A percentile compares a stretch with the other conserved stretches of the same genome.
Conservation (phyloP, 2,113 vertebrate genomes). For the Cynocephalus volans region DNA sequence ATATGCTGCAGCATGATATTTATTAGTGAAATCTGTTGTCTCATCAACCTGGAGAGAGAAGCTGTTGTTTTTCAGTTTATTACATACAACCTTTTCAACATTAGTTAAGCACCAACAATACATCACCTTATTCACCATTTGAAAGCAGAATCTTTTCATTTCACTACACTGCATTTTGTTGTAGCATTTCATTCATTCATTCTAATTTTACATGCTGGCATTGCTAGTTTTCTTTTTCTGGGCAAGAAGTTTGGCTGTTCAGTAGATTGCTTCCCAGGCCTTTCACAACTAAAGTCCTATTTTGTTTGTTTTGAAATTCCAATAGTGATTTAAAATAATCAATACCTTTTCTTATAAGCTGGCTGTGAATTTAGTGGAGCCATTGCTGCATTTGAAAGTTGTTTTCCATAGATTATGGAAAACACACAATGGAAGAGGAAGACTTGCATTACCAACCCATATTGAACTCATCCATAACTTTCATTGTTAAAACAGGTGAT, state of each 20-base stretch:
- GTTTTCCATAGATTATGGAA: not conserved
- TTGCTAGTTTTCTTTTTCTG: slow-evolving; percentile 26
- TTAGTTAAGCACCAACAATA: not conserved
- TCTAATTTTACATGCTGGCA: not conserved
- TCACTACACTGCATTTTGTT: not conserved
- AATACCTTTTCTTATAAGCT: not conserved
- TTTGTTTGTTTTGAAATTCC: no score
- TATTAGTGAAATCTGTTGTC: slow-evolving; percentile 58
- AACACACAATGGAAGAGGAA: not conserved
- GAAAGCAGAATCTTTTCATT: not conserved
- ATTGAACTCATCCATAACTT: not conserved
- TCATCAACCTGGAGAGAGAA: not conserved
- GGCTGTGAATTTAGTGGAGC: not conserved
- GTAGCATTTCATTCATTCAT: not conserved
- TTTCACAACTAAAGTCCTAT: not conserved
- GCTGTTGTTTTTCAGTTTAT: slow-evolving; percentile 19
- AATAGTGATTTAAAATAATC: not conserved
- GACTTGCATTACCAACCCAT: not conserved
- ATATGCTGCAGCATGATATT: slow-evolving; percentile 37
- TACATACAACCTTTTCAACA: not conserved
- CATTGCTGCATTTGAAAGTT: not conserved
- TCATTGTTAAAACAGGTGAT: not conserved
- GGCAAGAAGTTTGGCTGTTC: slow-evolving; percentile 8
- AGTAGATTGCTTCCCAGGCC: not conserved
- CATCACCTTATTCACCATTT: not conserved